These are phyloP conservation scores for Matsumyia berberina DNA, from an alignment of 2,888 invertebrate species.

Conservation along the genomic window DNA sequence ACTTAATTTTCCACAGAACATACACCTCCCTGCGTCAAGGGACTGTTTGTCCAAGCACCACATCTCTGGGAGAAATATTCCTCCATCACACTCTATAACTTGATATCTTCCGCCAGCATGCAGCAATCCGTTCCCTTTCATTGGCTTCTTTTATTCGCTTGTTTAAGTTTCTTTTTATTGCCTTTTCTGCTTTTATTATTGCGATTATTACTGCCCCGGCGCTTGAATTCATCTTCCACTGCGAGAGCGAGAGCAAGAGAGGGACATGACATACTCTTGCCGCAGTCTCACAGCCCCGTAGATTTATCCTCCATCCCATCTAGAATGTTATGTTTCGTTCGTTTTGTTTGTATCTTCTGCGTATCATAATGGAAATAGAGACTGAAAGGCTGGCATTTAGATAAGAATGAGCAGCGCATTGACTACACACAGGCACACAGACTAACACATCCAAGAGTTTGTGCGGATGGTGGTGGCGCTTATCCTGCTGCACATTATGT, in stretches of 20 bases:
- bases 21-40: too few species aligned
- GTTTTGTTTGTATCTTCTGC: slow-evolving; percentile 80
- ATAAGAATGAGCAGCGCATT: slow-evolving; percentile 79
- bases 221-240: slow-evolving; percentile 59
- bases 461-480: slow-evolving; percentile 55
- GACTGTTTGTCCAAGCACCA: not conserved
- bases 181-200: slow-evolving; percentile 67
- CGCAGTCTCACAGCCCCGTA: slow-evolving; percentile 11
- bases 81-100: slow-evolving; percentile 8
- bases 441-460: not conserved
- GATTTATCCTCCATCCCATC: slow-evolving; percentile 22
- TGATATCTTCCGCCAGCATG: slow-evolving; percentile 23
- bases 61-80: not conserved
- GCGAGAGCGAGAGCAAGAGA: not conserved
- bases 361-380: slow-evolving; percentile 85
- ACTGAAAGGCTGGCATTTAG: slow-evolving; percentile 85
- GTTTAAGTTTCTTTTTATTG: slow-evolving; percentile 60
- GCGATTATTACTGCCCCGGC: slow-evolving; percentile 62
- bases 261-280: slow-evolving; percentile 34
- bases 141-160: slow-evolving; percentile 41
- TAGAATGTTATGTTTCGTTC: slow-evolving; percentile 74
- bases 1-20: too few species aligned
- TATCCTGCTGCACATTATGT: slow-evolving; percentile 70
- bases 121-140: slow-evolving; percentile 50
- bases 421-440: slow-evolving; percentile 6